A percentile compares a stretch with the other conserved stretches of the same genome.
Conservation (phyloP, 1,140 invertebrate species). For the Macrobrachium nipponense region DNA sequence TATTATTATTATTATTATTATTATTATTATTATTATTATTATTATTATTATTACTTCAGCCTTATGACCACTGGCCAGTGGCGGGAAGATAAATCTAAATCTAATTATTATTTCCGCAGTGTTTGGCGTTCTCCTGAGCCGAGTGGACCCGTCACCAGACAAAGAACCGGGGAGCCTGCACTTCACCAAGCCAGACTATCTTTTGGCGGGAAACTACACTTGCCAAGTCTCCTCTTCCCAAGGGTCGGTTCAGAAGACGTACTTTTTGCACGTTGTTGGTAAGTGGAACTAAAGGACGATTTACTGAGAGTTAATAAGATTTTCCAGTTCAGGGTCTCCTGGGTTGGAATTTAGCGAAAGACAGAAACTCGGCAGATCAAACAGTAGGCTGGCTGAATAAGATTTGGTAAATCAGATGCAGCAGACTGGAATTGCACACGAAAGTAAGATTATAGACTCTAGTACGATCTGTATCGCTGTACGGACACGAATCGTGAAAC, state of each 20-base stretch:
- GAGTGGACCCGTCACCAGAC: not conserved
- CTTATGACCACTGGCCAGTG: not conserved
- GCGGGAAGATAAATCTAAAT: no score
- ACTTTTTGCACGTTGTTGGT: conserved; percentile 21
- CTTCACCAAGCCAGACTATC: conserved; percentile 13
- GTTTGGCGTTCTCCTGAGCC: conserved; percentile 3
- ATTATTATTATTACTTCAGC: not conserved
- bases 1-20: conserved; percentile 6
- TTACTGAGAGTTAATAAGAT: no score
- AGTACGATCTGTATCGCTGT: no score
- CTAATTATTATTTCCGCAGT: conserved; percentile 2
- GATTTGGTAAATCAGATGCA: no score
- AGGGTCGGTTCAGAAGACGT: not conserved
- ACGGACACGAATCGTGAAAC: no score
- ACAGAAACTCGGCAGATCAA: no score
- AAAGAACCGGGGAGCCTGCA: conserved; percentile 17
- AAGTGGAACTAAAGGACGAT: not conserved
- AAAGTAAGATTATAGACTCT: no score
- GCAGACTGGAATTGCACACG: no score
- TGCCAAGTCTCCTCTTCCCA: conserved; percentile 10
- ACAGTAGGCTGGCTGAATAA: no score
- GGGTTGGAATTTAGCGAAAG: no score
- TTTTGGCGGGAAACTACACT: conserved; percentile 26
- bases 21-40: not conserved
- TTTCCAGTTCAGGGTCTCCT: no score